Percentiles rank a stretch among this genome's conserved stretches.
These are phyloP conservation scores for Metridium senile DNA, from an alignment of 92 coral and sea anemone species.

Conservation along the genomic window DNA sequence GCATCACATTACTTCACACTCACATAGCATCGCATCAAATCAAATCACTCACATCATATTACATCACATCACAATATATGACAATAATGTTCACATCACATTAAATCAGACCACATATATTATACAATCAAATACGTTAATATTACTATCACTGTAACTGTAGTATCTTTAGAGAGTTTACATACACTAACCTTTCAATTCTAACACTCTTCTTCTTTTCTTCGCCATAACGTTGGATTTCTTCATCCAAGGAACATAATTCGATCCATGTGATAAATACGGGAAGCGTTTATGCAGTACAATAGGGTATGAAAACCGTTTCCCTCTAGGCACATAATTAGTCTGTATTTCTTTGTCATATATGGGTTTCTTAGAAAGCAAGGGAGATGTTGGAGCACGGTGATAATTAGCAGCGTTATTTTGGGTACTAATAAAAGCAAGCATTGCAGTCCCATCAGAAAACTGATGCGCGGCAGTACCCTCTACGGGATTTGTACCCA, in stretches of 20 bases:
- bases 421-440: slow-evolving; percentile 2
- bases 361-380: slow-evolving; percentile 23
- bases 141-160: too few species aligned
- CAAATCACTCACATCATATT: not conserved
- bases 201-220: slow-evolving; percentile 23
- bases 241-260: slow-evolving; percentile 3
- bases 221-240: slow-evolving; percentile 21
- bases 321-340: slow-evolving; percentile 8
- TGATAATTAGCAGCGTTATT: not conserved
- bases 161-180: too few species aligned
- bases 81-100: not conserved
- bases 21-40: too few species aligned
- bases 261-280: slow-evolving; percentile 28
- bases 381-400: not conserved
- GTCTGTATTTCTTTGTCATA: slow-evolving; percentile 6
- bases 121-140: not conserved
- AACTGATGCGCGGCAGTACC: not conserved
- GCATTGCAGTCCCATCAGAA: slow-evolving; percentile 6
- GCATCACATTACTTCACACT: not conserved
- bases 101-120: not conserved
- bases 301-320: slow-evolving; percentile 77
- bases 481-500: slow-evolving; percentile 11
- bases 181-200: slow-evolving; percentile 24
- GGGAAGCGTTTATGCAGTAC: slow-evolving; percentile 88
- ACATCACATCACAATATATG: not conserved